These are phyloP conservation scores for Pavo muticus DNA, from an alignment of 2,113 vertebrate species.

Conservation along the genomic window DNA sequence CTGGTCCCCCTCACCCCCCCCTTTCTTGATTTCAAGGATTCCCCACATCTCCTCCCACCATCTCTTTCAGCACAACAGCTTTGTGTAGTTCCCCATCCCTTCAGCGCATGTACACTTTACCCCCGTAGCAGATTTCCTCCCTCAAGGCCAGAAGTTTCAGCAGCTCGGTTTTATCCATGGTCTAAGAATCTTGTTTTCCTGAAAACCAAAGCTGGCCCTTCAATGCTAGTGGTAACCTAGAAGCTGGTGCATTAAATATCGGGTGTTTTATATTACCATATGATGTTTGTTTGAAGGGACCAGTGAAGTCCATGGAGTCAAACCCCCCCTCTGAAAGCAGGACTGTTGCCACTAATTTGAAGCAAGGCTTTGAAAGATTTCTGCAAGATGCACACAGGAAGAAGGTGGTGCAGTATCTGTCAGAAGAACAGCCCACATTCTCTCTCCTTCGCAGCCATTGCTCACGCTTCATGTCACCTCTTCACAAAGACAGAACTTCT, in stretches of 20 bases:
- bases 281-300: not conserved
- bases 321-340: not conserved
- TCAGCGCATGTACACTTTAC: not conserved
- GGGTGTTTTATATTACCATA: not conserved
- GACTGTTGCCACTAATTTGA: not conserved
- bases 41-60: not conserved
- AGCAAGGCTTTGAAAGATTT: not conserved
- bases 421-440: not conserved
- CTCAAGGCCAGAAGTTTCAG: not conserved
- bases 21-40: not conserved
- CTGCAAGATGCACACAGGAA: not conserved
- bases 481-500: not conserved
- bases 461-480: not conserved
- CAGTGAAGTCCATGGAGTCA: rapidly evolving
- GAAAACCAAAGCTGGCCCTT: not conserved
- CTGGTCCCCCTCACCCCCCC: rapidly evolving
- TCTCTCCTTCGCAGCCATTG: not conserved
- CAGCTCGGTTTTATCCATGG: not conserved
- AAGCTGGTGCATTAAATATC: not conserved
- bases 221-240: not conserved
- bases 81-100: not conserved
- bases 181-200: not conserved
- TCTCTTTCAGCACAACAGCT: not conserved
- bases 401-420: not conserved
- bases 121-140: not conserved